These are phyloP conservation scores for Alethe castanea DNA, from an alignment of 2,113 vertebrate species.

Conservation along the genomic window DNA sequence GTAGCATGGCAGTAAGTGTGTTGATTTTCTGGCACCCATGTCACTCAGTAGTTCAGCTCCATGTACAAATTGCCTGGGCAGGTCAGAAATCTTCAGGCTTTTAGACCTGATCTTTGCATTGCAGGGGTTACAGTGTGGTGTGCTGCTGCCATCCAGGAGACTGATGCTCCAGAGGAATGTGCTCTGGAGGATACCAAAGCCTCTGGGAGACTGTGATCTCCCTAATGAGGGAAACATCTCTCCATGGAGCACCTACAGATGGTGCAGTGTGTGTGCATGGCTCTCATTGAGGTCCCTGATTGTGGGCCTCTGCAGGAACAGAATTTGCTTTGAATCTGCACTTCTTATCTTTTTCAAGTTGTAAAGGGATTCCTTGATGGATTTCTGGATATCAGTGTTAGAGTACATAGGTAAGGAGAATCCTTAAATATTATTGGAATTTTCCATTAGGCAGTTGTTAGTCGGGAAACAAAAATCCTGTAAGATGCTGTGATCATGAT, in stretches of 20 bases:
- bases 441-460: background rate
- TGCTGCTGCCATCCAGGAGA: background rate
- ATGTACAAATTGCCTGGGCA: background rate
- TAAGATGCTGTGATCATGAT: background rate
- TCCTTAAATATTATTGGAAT: background rate
- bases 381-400: background rate
- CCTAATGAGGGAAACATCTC: fast-evolving
- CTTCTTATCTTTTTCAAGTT: background rate
- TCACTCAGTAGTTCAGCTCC: background rate
- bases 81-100: background rate
- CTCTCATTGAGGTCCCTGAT: background rate
- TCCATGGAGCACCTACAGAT: fast-evolving
- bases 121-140: background rate
- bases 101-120: background rate
- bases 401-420: background rate
- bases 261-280: fast-evolving
- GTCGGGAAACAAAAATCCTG: background rate
- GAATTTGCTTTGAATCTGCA: background rate
- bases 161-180: background rate
- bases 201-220: background rate
- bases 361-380: background rate
- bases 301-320: background rate
- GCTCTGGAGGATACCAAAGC: background rate
- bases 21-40: background rate
- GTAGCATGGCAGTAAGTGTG: background rate